Conservation (phyloP, 2,888 invertebrate species). For the Bedellia somnulentella region DNA sequence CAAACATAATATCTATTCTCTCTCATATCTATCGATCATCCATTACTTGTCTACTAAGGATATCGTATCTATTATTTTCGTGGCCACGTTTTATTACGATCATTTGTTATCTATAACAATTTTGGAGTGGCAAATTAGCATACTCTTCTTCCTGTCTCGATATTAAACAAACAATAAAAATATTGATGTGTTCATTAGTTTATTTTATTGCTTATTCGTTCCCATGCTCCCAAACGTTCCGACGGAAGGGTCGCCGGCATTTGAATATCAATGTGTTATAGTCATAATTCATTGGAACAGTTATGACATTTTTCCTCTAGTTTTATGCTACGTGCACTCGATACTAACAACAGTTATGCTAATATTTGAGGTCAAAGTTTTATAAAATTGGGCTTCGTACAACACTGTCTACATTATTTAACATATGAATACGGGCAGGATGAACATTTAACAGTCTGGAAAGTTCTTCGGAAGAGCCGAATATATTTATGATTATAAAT, state of each 20-base stretch:
- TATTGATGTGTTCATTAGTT: too few species aligned
- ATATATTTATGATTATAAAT: constrained; percentile 4
- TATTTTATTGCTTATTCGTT: too few species aligned
- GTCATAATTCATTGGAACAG: constrained; percentile 51
- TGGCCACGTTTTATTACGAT: too few species aligned
- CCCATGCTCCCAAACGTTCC: too few species aligned
- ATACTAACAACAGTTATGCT: constrained; percentile 34
- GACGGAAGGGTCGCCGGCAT: constrained; percentile 49
- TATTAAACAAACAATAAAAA: too few species aligned
- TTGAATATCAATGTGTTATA: constrained; percentile 55
- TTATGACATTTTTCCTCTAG: constrained; percentile 56
- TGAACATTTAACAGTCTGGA: constrained; percentile 1
- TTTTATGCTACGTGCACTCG: constrained; percentile 35
- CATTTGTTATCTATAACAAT: too few species aligned
- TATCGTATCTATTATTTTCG: too few species aligned
- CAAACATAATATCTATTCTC: too few species aligned
- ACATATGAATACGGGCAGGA: constrained; percentile 18
- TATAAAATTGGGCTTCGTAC: constrained; percentile 17
- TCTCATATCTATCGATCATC: too few species aligned
- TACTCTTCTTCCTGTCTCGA: too few species aligned
- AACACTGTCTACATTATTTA: constrained; percentile 12
- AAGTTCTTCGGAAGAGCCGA: background rate
- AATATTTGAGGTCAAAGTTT: constrained; percentile 26
- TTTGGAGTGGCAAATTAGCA: too few species aligned
- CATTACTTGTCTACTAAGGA: too few species aligned